These are phyloP conservation scores for Myiozetetes cayanensis DNA, from an alignment of 2,113 vertebrate species.

Conservation along the genomic window DNA sequence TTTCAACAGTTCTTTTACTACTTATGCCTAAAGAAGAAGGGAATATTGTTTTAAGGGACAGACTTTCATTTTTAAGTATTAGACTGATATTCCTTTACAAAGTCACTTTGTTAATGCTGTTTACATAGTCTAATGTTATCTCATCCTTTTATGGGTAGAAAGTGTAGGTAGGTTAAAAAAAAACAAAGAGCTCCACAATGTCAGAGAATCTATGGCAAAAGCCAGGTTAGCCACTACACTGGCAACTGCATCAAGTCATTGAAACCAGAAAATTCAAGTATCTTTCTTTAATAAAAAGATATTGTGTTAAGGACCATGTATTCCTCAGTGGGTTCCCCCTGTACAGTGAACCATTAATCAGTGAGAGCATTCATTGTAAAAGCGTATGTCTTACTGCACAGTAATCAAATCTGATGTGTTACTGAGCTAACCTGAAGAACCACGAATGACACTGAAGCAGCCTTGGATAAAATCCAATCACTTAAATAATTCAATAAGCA, in stretches of 20 bases:
- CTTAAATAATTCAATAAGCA: not conserved
- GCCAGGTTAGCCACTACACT: not conserved
- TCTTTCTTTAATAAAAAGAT: not conserved
- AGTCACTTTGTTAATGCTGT: not conserved
- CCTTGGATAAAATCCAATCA: not conserved
- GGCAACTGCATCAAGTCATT: not conserved
- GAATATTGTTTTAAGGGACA: not conserved
- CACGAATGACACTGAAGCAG: not conserved
- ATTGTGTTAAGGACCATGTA: not conserved
- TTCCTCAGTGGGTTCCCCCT: not conserved
- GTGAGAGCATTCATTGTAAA: not conserved
- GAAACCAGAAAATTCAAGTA: not conserved
- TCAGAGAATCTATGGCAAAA: not conserved
- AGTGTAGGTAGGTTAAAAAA: not conserved
- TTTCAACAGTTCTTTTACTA: not conserved
- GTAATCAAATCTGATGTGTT: not conserved
- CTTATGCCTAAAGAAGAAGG: not conserved
- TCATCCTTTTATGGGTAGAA: not conserved
- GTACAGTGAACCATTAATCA: not conserved
- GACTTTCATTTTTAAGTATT: not conserved
- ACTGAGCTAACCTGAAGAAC: not conserved
- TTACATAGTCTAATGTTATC: not conserved
- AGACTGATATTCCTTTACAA: not conserved
- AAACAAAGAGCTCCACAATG: not conserved
- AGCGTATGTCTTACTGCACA: not conserved